Conservation (phyloP, 2,113 vertebrate species). For the Passer domesticus region DNA sequence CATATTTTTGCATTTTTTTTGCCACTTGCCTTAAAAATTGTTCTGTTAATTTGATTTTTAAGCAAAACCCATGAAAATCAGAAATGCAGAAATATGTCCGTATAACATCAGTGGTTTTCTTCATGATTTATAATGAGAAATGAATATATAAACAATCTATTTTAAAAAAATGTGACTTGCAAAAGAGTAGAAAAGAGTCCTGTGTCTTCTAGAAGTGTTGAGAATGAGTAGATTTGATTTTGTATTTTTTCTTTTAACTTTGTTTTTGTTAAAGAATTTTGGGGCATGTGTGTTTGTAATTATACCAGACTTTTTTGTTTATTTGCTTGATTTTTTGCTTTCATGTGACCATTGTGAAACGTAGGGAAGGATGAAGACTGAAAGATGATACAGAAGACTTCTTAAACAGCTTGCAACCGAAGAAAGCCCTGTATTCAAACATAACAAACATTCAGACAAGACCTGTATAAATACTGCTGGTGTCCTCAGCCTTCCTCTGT, state of each 20-base stretch:
- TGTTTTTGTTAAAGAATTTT: not conserved
- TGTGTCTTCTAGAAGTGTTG: not conserved
- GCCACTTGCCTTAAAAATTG: slow-evolving; percentile 28
- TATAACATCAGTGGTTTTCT: not conserved
- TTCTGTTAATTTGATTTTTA: slow-evolving; percentile 54
- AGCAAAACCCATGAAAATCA: not conserved
- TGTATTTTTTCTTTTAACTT: not conserved
- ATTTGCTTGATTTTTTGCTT: not conserved
- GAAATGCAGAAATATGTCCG: not conserved
- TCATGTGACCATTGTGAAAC: not conserved
- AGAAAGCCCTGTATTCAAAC: not conserved
- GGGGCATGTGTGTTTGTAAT: fast-evolving
- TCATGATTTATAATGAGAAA: not conserved
- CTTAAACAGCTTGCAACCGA: not conserved
- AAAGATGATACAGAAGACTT: not conserved
- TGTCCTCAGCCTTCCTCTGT: not conserved
- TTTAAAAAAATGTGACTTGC: not conserved
- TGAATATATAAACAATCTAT: not conserved
- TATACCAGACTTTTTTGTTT: not conserved
- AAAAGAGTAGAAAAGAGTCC: not conserved
- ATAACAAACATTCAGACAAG: not conserved
- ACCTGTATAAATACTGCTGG: not conserved
- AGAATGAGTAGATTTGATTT: not conserved
- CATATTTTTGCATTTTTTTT: not conserved
- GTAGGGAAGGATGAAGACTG: not conserved